phyloP scores from a whole-genome alignment of 2,797 vertebrate genomes.

The Channa striata region DNA sequence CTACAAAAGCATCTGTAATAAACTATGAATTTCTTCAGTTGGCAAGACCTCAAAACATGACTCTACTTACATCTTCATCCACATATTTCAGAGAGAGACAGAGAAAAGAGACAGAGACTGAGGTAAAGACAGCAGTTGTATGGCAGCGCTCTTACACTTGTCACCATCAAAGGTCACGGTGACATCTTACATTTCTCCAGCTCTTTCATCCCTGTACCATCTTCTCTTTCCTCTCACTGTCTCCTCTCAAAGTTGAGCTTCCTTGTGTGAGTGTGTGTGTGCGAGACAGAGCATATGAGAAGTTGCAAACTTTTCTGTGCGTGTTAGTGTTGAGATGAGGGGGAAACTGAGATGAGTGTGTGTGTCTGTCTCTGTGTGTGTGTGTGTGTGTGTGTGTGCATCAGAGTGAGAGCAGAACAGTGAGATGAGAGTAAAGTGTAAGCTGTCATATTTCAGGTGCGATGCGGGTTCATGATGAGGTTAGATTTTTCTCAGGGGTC shows the following conservation, averaged over 20 bases:
- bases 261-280: constrained; percentile 26
- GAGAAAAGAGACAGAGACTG: constrained; percentile 2
- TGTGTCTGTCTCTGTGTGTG: constrained; percentile 7
- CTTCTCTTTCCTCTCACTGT: constrained; percentile 51
- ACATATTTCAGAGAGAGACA: constrained; percentile 36
- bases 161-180: constrained; percentile 79
- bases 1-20: background rate
- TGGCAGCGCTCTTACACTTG: constrained; percentile 58
- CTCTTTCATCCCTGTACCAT: constrained; percentile 55
- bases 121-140: constrained; percentile 43
- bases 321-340: constrained; percentile 61
- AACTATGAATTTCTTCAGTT: constrained; percentile 12
- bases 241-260: constrained; percentile 61
- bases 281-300: background rate
- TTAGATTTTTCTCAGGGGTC: constrained; percentile 82
- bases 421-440: constrained; percentile 74
- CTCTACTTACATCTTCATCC: constrained; percentile 24
- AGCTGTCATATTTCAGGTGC: constrained; percentile 82
- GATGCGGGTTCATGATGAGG: constrained; percentile 79
- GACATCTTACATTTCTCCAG: constrained; percentile 71
- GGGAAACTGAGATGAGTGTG: constrained; percentile 54
- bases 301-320: constrained; percentile 63
- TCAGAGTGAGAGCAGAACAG: constrained; percentile 45
- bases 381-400: constrained; percentile 39
- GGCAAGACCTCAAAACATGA: constrained; percentile 25